A percentile compares a stretch with the other conserved stretches of the same genome.
Evolutionary conservation across 2,113 vertebrate species (phyloP).

Genomic region (Grallaria varia): DNA sequence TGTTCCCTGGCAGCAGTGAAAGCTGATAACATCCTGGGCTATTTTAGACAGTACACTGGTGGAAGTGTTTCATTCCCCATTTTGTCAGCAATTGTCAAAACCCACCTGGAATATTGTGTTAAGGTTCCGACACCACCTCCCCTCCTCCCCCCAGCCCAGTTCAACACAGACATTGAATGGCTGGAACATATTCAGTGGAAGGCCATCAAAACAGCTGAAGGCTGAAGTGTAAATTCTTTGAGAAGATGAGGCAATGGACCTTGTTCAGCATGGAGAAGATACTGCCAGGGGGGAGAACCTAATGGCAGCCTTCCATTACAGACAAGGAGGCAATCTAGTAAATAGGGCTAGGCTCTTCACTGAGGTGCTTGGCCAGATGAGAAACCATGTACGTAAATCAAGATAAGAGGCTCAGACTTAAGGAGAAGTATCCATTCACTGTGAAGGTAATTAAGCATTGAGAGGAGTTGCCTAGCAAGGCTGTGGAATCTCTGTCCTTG

Average conservation of each 20-base stretch:
- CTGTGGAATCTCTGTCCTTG: not conserved
- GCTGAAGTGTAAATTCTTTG: fast-evolving
- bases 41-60: not conserved
- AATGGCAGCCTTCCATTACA: not conserved
- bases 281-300: not conserved
- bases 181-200: not conserved
- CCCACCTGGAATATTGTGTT: not conserved
- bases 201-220: not conserved
- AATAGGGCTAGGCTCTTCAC: not conserved
- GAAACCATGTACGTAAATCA: not conserved
- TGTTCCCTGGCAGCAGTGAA: not conserved
- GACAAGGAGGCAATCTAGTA: not conserved
- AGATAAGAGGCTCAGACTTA: not conserved
- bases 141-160: not conserved
- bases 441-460: not conserved
- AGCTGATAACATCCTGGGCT: not conserved
- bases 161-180: not conserved
- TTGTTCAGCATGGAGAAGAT: not conserved
- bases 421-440: not conserved
- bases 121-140: not conserved
- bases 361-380: not conserved
- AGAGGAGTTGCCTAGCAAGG: not conserved
- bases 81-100: not conserved
- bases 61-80: not conserved
- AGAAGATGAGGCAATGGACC: not conserved